phyloP scores from a whole-genome alignment of 2,888 invertebrate species.

The Nezara viridula region DNA sequence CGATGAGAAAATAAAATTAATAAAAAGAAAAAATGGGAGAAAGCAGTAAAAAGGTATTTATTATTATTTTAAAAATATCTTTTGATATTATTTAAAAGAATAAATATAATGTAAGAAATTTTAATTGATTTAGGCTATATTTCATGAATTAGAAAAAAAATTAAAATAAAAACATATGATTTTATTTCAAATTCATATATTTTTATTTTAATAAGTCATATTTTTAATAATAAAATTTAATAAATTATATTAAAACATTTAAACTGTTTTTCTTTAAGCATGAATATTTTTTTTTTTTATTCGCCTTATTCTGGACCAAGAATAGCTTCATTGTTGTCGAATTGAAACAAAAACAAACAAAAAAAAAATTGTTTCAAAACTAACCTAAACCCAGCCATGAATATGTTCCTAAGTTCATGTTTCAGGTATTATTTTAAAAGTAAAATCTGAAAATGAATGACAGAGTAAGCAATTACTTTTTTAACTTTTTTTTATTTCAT shows the following conservation, averaged over 20 bases:
- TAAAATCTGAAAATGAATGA: slow-evolving; percentile 40
- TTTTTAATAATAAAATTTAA: slow-evolving; percentile 43
- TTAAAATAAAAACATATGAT: slow-evolving; percentile 1
- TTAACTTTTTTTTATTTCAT: not conserved
- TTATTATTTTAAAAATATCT: slow-evolving; percentile 17
- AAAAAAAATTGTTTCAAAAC: not conserved
- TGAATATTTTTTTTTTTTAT: not conserved
- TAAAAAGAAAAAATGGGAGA: not conserved
- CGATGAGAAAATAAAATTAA: not conserved
- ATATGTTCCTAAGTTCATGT: not conserved
- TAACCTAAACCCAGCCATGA: not conserved
- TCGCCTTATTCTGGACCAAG: not conserved
- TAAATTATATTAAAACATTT: slow-evolving; percentile 15
- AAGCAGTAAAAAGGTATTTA: not conserved
- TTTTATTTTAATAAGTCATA: slow-evolving; percentile 38
- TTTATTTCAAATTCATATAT: not conserved
- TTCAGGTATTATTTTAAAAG: slow-evolving; percentile 48
- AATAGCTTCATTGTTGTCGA: slow-evolving; percentile 41
- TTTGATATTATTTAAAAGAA: not conserved
- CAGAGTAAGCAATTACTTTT: slow-evolving; percentile 37
- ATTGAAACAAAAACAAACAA: not conserved
- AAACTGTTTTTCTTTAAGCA: not conserved
- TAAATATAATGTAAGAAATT: not conserved
- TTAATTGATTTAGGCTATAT: not conserved
- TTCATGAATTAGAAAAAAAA: not conserved